phyloP scores from a whole-genome alignment of 92 coral and sea anemone species.

The Parazoanthus atlanticus region DNA sequence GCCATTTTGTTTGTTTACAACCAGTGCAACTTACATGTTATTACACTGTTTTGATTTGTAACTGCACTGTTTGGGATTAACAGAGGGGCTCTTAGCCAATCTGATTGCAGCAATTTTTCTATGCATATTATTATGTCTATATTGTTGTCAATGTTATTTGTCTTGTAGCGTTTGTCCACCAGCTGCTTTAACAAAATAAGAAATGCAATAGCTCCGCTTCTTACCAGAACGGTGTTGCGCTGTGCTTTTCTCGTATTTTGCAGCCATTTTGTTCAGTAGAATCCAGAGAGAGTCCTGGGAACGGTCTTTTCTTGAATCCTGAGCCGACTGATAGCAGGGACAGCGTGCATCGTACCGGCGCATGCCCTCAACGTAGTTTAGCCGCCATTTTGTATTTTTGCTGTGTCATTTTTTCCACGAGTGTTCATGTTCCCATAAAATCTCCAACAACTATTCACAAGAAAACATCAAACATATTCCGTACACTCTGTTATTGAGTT shows the following conservation, averaged over 20 bases:
- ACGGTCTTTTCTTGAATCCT: background rate
- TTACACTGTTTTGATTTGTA: too few species aligned
- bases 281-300: too few species aligned
- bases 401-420: constrained; percentile 43
- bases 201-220: background rate
- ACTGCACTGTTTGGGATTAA: too few species aligned
- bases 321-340: background rate
- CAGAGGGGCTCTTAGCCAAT: too few species aligned
- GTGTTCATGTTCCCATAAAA: background rate
- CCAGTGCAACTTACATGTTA: too few species aligned
- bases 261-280: background rate
- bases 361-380: background rate
- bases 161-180: too few species aligned
- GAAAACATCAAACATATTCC: background rate
- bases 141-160: too few species aligned
- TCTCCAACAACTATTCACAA: background rate
- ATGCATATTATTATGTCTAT: too few species aligned
- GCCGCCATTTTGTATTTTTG: constrained; percentile 32
- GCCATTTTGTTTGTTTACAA: too few species aligned
- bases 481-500: background rate
- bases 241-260: background rate
- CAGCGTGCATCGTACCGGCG: constrained; percentile 24
- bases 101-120: too few species aligned
- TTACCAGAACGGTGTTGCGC: background rate
- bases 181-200: background rate